Evolutionary conservation across 2,113 vertebrate species (phyloP), one percentile per base, ranked within the genome.

Genomic region (Trachemys scripta): DNA sequence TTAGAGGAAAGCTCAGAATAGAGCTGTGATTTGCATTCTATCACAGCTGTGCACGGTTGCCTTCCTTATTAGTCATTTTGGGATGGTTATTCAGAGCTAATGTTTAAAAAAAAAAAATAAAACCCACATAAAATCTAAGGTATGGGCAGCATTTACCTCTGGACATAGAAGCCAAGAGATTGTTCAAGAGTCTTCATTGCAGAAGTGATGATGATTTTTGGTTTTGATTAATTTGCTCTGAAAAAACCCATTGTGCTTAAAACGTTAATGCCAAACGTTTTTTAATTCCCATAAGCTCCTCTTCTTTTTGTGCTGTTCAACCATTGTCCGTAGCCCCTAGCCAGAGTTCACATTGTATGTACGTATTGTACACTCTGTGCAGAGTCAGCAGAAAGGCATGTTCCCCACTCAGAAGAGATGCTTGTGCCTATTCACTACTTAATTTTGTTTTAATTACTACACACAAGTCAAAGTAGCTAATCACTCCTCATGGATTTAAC

Each of bases 391-490:
- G 92, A 95, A 93, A 1, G 5, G 14, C 49, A 38, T 2, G 12
- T 88, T 79, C 87, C 78, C 88, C 1, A 50, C 85, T 80, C 0
- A 0, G 50, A 92, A 35, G 4, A 84, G 82, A 54, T 93, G 90
- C 83, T 53, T 87, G 85, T 12, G 27, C 47, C 92, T 87, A 29
- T 38, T 82, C 90, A 65, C 95, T 56, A 42, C 81, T 97, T 98
- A 87, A 95, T 97, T 98, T 94, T 84, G 93, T 38, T 95, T 98
- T 98, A 98, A 98, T 97, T 98, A 81, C 93, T 85, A 22, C 17
- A 22, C 89, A 87, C 85, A 47, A 85, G 86, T 88, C n/a, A 24
- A 89, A 92, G 65, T 16, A 85, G 89, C 95, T 97, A 65, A 94
- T 97, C 5, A 22, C 86, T 85, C 7, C 5, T 57, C 53, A 17